phyloP scores from a whole-genome alignment of 2,888 invertebrate species.

The Microplitis deprimator region DNA sequence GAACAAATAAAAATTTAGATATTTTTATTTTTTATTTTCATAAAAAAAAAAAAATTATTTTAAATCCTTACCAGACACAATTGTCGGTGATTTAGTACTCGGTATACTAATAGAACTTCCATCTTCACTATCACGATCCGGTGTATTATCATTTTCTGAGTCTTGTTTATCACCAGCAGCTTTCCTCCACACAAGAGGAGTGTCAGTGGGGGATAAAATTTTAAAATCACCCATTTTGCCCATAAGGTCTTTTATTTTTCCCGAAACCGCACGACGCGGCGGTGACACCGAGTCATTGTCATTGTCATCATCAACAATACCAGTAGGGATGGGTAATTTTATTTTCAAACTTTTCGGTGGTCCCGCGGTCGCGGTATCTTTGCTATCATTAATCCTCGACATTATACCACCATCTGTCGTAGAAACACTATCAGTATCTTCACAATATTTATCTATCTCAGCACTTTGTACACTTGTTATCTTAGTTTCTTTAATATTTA shows the following conservation, averaged over 20 bases:
- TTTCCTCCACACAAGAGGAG: constrained; percentile 59
- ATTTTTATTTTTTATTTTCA: constrained; percentile 4
- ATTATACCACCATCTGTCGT: constrained; percentile 43
- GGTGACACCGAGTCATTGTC: constrained; percentile 52
- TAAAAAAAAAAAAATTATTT: constrained; percentile 26
- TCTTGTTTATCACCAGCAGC: constrained; percentile 59
- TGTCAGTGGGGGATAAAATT: constrained; percentile 66
- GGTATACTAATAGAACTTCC: constrained; percentile 59
- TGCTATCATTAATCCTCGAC: constrained; percentile 31
- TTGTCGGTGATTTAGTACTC: constrained; percentile 56
- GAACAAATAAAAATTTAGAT: not conserved
- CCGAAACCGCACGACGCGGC: constrained; percentile 59
- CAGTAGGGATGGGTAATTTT: constrained; percentile 43
- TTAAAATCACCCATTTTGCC: constrained; percentile 67
- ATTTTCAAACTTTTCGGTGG: constrained; percentile 65
- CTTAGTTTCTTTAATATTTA: constrained; percentile 28
- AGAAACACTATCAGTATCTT: constrained; percentile 32
- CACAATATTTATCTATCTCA: not conserved
- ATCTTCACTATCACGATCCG: constrained; percentile 60
- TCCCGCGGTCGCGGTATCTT: constrained; percentile 51
- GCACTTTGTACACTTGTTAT: constrained; percentile 15
- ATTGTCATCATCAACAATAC: constrained; percentile 16
- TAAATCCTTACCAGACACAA: constrained; percentile 49
- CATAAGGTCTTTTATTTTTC: constrained; percentile 66
- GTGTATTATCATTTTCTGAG: constrained; percentile 48